A percentile compares a stretch with the other conserved stretches of the same genome.
Evolutionary conservation across 2,888 invertebrate genomes (phyloP).

Genomic region (Machimus atricapillus): DNA sequence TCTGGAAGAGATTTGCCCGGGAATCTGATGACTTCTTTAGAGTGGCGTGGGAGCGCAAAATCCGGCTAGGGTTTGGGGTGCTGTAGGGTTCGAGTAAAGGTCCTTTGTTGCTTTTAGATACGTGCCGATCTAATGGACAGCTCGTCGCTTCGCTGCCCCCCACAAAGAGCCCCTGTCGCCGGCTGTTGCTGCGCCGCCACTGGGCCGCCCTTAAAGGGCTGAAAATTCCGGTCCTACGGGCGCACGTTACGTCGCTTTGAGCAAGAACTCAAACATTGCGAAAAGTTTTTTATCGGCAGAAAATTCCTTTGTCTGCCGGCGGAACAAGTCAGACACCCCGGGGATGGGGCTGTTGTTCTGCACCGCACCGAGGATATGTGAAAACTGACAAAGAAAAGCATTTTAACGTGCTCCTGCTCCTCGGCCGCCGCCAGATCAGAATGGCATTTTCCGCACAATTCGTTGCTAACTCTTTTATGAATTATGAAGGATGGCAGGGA

Average conservation of each 20-base stretch:
- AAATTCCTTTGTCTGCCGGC: slow-evolving; percentile 46
- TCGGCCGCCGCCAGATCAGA: slow-evolving; percentile 37
- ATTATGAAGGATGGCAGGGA: slow-evolving; percentile 44
- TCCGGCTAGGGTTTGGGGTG: background rate
- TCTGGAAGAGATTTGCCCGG: background rate
- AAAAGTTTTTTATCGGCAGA: slow-evolving; percentile 37
- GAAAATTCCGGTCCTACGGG: slow-evolving; percentile 6
- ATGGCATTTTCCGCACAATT: slow-evolving; percentile 48
- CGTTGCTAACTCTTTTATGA: slow-evolving; percentile 48
- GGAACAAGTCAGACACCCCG: slow-evolving; percentile 44
- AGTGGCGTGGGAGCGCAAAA: background rate
- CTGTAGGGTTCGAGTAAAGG: background rate
- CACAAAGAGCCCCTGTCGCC: background rate
- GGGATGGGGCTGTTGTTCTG: slow-evolving; percentile 39
- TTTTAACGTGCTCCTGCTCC: slow-evolving; percentile 43
- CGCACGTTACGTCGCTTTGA: slow-evolving; percentile 18
- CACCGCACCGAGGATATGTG: slow-evolving; percentile 40
- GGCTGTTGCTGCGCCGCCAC: background rate
- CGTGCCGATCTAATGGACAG: background rate
- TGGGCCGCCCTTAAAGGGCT: slow-evolving; percentile 4
- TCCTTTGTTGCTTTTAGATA: background rate
- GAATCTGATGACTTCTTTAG: background rate
- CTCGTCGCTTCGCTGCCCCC: background rate
- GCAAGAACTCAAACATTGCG: slow-evolving; percentile 35
- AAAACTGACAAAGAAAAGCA: slow-evolving; percentile 47